These are phyloP conservation scores for Prionace glauca DNA, from an alignment of 2,797 vertebrate species.

Conservation along the genomic window DNA sequence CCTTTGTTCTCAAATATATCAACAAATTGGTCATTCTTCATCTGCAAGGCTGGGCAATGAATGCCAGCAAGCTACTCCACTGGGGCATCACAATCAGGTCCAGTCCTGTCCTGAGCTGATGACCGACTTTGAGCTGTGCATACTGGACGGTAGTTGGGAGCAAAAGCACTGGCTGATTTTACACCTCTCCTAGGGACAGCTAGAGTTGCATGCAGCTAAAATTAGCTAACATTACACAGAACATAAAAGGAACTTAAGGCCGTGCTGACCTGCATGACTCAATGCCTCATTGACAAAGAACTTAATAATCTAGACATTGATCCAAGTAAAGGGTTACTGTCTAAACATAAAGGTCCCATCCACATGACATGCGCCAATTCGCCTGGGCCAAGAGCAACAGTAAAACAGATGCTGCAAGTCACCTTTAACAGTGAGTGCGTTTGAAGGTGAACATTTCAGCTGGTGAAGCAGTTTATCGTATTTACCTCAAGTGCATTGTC, in stretches of 20 bases:
- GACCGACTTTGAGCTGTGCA: background rate
- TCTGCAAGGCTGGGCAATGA: background rate
- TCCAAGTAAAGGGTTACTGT: background rate
- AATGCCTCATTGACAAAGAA: background rate
- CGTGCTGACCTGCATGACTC: background rate
- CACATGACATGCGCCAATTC: background rate
- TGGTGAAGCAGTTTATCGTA: background rate
- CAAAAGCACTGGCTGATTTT: background rate
- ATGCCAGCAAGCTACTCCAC: background rate
- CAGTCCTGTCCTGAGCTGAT: background rate
- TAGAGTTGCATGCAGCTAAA: too few species aligned
- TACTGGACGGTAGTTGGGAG: background rate
- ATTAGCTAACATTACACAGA: background rate
- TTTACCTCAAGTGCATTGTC: background rate
- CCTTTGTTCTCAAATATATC: background rate
- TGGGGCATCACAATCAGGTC: background rate
- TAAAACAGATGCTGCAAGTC: background rate
- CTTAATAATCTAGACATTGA: background rate
- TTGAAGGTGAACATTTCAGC: background rate
- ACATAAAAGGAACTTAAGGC: background rate
- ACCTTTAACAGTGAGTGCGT: background rate
- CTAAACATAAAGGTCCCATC: background rate
- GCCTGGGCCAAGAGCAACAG: background rate
- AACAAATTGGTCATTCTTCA: background rate
- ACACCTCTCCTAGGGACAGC: too few species aligned